Conservation (phyloP, 2,888 invertebrate genomes). For the Sericinus montela region DNA sequence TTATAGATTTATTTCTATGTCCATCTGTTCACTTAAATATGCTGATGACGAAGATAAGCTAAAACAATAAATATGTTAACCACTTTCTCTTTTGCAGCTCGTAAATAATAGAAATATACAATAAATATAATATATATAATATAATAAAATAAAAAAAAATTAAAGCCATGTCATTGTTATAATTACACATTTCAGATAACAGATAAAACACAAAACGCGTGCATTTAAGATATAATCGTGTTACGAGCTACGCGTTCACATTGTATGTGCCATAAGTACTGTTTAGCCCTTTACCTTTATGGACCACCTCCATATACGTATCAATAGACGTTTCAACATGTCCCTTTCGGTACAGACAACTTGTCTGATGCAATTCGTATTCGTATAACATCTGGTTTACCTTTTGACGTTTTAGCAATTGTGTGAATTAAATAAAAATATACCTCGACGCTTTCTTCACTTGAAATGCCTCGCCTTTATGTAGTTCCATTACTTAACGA, state of each 20-base stretch:
- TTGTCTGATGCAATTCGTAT: conserved; percentile 14
- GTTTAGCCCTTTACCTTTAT: conserved; percentile 24
- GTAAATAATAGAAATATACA: too few species aligned
- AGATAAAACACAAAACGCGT: conserved; percentile 2
- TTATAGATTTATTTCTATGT: too few species aligned
- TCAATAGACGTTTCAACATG: conserved; percentile 18
- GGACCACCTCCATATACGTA: conserved; percentile 14
- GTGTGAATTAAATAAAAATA: conserved; percentile 7
- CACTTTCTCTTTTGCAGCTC: conserved; percentile 8
- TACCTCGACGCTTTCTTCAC: conserved; percentile 4
- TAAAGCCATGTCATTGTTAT: background rate
- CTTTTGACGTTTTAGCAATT: conserved; percentile 1
- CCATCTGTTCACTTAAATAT: too few species aligned
- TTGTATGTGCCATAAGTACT: conserved; percentile 22
- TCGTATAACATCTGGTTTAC: conserved; percentile 16
- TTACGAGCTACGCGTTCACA: conserved; percentile 3
- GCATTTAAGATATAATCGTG: conserved; percentile 9
- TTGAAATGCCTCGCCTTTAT: conserved; percentile 8
- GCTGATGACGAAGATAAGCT: too few species aligned
- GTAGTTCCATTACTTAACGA: too few species aligned
- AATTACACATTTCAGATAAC: conserved; percentile 14
- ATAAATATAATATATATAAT: too few species aligned
- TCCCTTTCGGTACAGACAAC: conserved; percentile 6
- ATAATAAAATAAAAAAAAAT: too few species aligned
- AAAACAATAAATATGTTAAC: background rate